A percentile compares a stretch with the other conserved stretches of the same genome.
Conservation (phyloP, 2,113 vertebrate genomes). For the Telmatochromis brichardi region DNA sequence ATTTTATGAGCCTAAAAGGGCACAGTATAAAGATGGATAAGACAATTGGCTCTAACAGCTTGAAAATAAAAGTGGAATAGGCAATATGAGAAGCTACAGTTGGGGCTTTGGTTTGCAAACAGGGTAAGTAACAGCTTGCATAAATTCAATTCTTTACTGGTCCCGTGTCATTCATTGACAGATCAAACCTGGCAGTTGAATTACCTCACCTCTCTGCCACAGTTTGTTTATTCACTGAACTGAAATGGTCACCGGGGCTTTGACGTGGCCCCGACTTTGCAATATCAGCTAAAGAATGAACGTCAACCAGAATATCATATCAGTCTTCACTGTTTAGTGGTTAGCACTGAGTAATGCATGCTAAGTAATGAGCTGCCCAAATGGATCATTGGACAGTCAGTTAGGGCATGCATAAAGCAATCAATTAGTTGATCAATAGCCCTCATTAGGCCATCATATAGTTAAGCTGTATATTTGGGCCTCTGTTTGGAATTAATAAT, state of each 20-base stretch:
- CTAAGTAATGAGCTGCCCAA: constrained; percentile 70
- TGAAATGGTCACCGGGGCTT: constrained; percentile 6
- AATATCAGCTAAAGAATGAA: neutral
- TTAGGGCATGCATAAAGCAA: constrained; percentile 72
- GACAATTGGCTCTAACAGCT: neutral
- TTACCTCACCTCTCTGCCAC: neutral
- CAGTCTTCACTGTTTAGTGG: constrained; percentile 34
- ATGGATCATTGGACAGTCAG: constrained; percentile 69
- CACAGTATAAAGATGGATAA: neutral
- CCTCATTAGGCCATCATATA: constrained; percentile 70
- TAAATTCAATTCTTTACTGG: neutral
- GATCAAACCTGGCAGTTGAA: constrained; percentile 2
- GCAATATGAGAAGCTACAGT: neutral
- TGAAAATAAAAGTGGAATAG: neutral
- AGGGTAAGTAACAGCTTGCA: neutral
- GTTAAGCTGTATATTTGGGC: constrained; percentile 62
- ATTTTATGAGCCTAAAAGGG: neutral
- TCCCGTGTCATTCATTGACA: neutral
- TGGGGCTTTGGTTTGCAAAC: neutral
- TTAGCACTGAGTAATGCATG: constrained; percentile 73
- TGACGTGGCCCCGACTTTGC: constrained; percentile 12
- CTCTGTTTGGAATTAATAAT: constrained; percentile 63
- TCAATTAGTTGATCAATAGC: constrained; percentile 77
- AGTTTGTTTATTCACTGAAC: neutral
- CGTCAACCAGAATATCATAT: neutral